Evolutionary conservation across 1,140 invertebrate species (phyloP).

Genomic region (Mizuhopecten yessoensis): DNA sequence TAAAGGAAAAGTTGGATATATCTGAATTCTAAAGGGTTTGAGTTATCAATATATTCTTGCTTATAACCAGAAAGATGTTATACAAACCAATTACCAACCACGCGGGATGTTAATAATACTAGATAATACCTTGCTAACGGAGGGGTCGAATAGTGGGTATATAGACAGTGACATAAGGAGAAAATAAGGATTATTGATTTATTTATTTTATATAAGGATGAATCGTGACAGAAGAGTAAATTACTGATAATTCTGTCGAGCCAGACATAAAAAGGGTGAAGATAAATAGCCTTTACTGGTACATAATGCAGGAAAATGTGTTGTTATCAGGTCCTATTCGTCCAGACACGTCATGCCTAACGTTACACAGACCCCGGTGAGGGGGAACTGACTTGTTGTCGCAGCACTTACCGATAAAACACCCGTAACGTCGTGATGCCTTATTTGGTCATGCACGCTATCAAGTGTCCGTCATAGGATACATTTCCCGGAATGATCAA

Average conservation of each 20-base stretch:
- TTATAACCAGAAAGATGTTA: not conserved
- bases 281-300: not conserved
- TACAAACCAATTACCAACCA: not conserved
- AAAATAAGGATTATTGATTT: not conserved
- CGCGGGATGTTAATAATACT: not conserved
- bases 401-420: not conserved
- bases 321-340: not conserved
- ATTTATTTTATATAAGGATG: not conserved
- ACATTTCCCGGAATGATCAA: too few relatives aligned
- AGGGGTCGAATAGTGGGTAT: not conserved
- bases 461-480: too few relatives aligned
- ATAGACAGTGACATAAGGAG: not conserved
- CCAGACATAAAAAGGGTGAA: not conserved
- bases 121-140: not conserved
- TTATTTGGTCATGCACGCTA: not conserved
- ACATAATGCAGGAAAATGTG: not conserved
- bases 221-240: not conserved
- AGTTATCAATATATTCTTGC: too few relatives aligned
- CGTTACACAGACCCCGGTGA: not conserved
- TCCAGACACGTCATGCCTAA: not conserved
- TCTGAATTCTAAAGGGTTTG: too few relatives aligned
- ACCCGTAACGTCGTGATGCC: not conserved
- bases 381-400: not conserved
- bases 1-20: too few relatives aligned
- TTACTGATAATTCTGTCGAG: not conserved